These are phyloP conservation scores for Xiphophorus maculatus DNA, from an alignment of 2,113 vertebrate genomes.

Conservation along the genomic window DNA sequence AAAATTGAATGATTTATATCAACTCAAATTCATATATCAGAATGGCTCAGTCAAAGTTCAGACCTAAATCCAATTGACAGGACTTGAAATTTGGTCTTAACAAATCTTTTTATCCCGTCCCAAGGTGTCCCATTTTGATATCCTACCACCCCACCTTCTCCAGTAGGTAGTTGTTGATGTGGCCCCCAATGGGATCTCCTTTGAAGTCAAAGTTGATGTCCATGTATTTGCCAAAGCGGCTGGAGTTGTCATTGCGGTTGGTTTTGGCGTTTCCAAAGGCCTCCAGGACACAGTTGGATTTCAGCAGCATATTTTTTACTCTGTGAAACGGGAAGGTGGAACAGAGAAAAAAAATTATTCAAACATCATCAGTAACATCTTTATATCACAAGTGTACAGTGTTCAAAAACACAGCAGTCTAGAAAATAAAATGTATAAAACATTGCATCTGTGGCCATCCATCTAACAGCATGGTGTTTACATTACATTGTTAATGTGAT, in stretches of 20 bases:
- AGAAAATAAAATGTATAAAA: neutral
- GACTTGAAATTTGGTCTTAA: too few relatives aligned
- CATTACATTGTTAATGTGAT: too few relatives aligned
- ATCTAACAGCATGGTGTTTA: neutral
- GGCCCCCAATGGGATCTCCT: slow-evolving; percentile 96
- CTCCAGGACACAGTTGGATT: slow-evolving; percentile 97
- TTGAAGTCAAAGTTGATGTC: slow-evolving; percentile 99
- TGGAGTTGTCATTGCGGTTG: slow-evolving; percentile 98
- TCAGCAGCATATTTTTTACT: slow-evolving; percentile 97
- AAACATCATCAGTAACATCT: neutral
- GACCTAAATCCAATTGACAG: neutral
- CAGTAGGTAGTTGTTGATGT: slow-evolving; percentile 97
- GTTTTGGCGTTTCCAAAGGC: slow-evolving; percentile 99
- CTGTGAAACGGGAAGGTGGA: slow-evolving; percentile 63
- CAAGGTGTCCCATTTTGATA: neutral
- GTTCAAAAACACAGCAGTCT: neutral
- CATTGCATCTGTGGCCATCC: neutral
- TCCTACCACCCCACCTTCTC: slow-evolving; percentile 88
- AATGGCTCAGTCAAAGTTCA: neutral
- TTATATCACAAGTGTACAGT: neutral
- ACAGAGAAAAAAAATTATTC: neutral
- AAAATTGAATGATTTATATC: neutral
- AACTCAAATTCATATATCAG: neutral
- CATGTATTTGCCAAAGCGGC: slow-evolving; percentile 99
- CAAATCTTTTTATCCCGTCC: too few relatives aligned